phyloP scores from a whole-genome alignment of 2,888 invertebrate genomes.

The Apotomis betuletana region DNA sequence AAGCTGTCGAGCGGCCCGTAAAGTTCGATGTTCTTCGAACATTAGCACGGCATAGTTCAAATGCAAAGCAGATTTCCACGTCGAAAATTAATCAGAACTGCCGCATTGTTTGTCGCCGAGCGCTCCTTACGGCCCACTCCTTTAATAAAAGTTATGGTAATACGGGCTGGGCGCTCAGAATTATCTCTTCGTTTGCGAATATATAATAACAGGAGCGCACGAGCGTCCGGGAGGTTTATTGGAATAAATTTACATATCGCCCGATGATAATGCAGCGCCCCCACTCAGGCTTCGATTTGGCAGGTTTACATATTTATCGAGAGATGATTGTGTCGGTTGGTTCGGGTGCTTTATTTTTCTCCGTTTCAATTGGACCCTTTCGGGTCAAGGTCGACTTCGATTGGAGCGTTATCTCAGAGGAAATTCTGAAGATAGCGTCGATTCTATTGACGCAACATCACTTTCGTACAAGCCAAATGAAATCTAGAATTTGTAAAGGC shows the following conservation, averaged over 20 bases:
- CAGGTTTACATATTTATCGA: constrained; percentile 81
- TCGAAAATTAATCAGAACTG: constrained; percentile 76
- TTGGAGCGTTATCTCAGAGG: constrained; percentile 20
- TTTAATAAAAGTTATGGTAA: constrained; percentile 83
- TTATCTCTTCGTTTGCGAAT: constrained; percentile 83
- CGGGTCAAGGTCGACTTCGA: constrained; percentile 30
- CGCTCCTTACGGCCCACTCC: constrained; percentile 68
- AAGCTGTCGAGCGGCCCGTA: constrained; percentile 28
- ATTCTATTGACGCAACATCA: background rate
- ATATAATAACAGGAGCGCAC: constrained; percentile 77
- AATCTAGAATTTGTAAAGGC: background rate
- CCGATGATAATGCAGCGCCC: constrained; percentile 71
- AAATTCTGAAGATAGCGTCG: constrained; percentile 2
- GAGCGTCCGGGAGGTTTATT: constrained; percentile 75
- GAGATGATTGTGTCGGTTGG: constrained; percentile 65
- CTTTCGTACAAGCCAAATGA: background rate
- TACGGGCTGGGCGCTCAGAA: constrained; percentile 73
- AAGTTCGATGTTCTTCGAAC: constrained; percentile 49
- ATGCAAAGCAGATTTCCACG: constrained; percentile 78
- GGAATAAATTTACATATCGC: constrained; percentile 82
- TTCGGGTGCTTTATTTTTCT: constrained; percentile 56
- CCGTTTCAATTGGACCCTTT: constrained; percentile 33
- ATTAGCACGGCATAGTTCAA: constrained; percentile 61
- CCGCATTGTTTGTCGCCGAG: constrained; percentile 74
- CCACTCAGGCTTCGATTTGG: constrained; percentile 71